Base-by-base conservation (phyloP, 2,113 vertebrate species). In the Sterrhoptilus dennistouni region DNA sequence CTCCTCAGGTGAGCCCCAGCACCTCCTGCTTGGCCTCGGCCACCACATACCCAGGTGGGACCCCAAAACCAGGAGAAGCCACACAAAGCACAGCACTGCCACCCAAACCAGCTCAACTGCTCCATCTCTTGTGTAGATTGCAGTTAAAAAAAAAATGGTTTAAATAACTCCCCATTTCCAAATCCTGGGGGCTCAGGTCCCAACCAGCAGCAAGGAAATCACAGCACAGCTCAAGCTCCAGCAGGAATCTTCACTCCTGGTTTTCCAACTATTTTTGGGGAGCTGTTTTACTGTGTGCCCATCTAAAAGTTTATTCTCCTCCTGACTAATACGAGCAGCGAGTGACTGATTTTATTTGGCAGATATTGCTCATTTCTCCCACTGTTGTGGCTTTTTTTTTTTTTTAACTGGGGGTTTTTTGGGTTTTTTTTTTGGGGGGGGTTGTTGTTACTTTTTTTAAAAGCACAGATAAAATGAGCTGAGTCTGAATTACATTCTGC, bases 341-440 rank as follows among this genome's bases (percentile, higher is more conserved):
- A 96, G 69, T 78, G 79, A 81, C 75, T 49, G 76, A 89, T 87
- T 90, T 86, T 50, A 57, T 90, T 96, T 93, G 95, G 90, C 90
- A 96, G 81, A 60, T 81, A 89, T 61, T 94, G 92, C 93, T 96
- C 95, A 75, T 90, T 96, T 95, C 86, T 92, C 80, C 68, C 75
- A 59, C 75, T 92, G 82, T 65, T 52, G 33, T 40, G 33, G 6
- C 3, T 29, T 57, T 89, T 50, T 50, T 47, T 45, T 45, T 23
- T 47, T 65, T 81, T 90, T 27, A 33, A 57, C 53, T 40, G 50
- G n/a, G n/a, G n/a, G n/a, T n/a, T n/a, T n/a, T n/a, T n/a, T n/a
- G n/a, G n/a, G n/a, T n/a, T 8, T 19, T 2, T 13, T 64, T 88
- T 70, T 14, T 12, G 7, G 6, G 6, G 8, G 7, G 6, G 6